These are phyloP conservation scores for Drosophila tanythrix DNA, from an alignment of 2,888 invertebrate species.

Conservation along the genomic window DNA sequence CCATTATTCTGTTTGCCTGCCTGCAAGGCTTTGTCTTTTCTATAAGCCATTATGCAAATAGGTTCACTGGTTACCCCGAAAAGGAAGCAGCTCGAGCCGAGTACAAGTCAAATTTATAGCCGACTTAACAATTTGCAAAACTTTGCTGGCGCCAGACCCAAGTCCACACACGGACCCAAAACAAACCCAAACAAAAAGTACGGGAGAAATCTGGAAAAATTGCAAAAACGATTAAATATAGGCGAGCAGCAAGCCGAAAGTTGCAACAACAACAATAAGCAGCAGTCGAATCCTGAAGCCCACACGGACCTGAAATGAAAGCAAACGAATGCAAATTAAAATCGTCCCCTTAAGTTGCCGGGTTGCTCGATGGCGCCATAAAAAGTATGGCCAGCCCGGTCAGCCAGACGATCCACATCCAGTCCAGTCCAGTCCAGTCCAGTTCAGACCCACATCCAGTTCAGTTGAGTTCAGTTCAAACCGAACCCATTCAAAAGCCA, in stretches of 20 bases:
- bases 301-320: slow-evolving; percentile 64
- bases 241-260: slow-evolving; percentile 41
- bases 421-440: slow-evolving; percentile 27
- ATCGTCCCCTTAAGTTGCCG: slow-evolving; percentile 72
- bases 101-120: slow-evolving; percentile 83
- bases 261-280: slow-evolving; percentile 26
- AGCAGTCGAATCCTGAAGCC: slow-evolving; percentile 36
- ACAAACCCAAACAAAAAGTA: slow-evolving; percentile 54
- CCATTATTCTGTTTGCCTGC: slow-evolving; percentile 30
- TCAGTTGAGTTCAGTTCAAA: slow-evolving; percentile 19
- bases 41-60: slow-evolving; percentile 81
- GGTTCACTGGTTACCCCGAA: slow-evolving; percentile 57
- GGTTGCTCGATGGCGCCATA: slow-evolving; percentile 66
- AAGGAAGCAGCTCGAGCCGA: slow-evolving; percentile 47
- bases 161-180: slow-evolving; percentile 11
- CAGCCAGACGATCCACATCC: slow-evolving; percentile 59
- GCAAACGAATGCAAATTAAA: slow-evolving; percentile 84
- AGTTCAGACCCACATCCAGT: slow-evolving; percentile 6
- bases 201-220: slow-evolving; percentile 67
- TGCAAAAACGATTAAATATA: slow-evolving; percentile 77
- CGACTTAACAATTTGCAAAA: slow-evolving; percentile 82
- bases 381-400: slow-evolving; percentile 59
- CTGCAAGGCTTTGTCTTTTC: slow-evolving; percentile 67
- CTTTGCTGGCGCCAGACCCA: slow-evolving; percentile 31
- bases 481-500: slow-evolving; percentile 26